Evolutionary conservation across 2,113 vertebrate species (phyloP).

Genomic region (Alectura lathami): DNA sequence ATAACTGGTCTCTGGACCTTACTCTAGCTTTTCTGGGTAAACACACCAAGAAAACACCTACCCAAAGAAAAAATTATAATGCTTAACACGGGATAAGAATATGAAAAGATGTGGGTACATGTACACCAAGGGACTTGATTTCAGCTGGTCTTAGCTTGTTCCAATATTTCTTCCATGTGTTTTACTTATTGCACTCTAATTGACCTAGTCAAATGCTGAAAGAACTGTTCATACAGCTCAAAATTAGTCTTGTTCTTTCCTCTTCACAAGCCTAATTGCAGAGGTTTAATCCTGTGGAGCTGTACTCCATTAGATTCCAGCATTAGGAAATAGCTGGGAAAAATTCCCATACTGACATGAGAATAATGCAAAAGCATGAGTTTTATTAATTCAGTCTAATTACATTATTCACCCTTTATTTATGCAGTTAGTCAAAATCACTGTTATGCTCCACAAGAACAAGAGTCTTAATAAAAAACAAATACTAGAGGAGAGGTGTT

Average conservation of each 20-base stretch:
- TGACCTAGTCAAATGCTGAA: background rate
- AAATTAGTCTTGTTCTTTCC: conserved; percentile 1
- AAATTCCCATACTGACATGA: background rate
- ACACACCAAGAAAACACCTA: background rate
- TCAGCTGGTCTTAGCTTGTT: background rate
- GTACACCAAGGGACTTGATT: background rate
- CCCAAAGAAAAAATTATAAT: background rate
- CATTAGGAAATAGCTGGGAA: conserved; percentile 23
- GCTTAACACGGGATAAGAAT: background rate
- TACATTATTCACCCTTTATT: conserved; percentile 39
- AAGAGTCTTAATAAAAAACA: background rate
- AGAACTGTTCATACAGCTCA: background rate
- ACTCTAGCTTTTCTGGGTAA: background rate
- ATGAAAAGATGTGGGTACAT: background rate
- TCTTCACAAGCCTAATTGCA: conserved; percentile 15
- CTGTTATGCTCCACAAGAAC: conserved; percentile 3
- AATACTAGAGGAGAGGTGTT: conserved; percentile 24
- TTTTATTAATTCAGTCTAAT: conserved; percentile 54
- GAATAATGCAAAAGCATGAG: background rate
- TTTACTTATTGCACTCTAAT: background rate
- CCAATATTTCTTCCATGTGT: background rate
- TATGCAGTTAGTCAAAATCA: conserved; percentile 13
- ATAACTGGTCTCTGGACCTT: background rate
- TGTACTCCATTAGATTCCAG: background rate
- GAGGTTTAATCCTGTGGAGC: background rate